Base-by-base conservation (phyloP, 2,888 invertebrate species). In the Acrobasis repandana region DNA sequence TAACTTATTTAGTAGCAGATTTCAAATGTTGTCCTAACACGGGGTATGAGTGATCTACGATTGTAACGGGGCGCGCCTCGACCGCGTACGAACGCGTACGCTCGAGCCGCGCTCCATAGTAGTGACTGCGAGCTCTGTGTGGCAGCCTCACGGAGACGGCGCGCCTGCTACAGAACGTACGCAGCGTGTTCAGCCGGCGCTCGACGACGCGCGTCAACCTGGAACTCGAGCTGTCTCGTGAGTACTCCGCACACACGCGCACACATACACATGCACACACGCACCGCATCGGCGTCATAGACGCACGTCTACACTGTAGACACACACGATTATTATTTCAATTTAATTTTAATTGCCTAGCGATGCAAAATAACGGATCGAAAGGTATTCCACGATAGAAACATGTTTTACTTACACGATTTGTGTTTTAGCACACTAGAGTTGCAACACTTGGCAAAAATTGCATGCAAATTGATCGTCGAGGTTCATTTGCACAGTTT, bases 71-170 rank as follows among this genome's bases (percentile, higher is more conserved):
- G 54, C 54, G 58, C 38, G 54, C 18, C 14, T 58, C 52, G 47
- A 33, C 36, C 52, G 38, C 36, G 10, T 46, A 16, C 28, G 43
- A 20, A 10, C 14, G 51, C 14, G 57, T 52, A 58, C 51, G 54
- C 52, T 47, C 56, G 46, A 48, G 49, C 48, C 58, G 58, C 47
- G 38, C 33, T 50, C 28, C 50, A 3, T 5, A 16, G 16, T 43
- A 38, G 80, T 83, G 74, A 83, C 74, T 66, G 79, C 54, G 80
- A 72, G 78, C 76, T 83, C 77, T 86, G 79, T 89, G 85, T 84
- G 85, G 87, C 95, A 98, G 98, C 95, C 96, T 98, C 93, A 97
- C 98, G 93, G 98, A 99, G 95, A 98, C 98, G 83, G 98, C 98
- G 88, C 95, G 98, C 80, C 95, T 99, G 86, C 95, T 99, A 93